Conservation (phyloP, 2,888 invertebrate species). For the Aproaerema taeniolella region DNA sequence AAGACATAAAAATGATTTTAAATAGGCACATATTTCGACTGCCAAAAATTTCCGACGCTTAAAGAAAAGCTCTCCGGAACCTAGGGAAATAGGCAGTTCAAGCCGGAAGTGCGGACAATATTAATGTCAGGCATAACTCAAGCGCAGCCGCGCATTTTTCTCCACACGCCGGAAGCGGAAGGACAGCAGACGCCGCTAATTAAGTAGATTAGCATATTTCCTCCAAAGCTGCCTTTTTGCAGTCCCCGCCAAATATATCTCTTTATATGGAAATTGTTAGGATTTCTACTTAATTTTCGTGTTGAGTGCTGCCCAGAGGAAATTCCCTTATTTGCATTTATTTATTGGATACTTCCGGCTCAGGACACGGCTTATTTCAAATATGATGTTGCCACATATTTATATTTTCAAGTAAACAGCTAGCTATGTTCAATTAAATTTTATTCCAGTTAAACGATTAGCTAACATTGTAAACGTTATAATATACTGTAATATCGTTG, state of each 20-base stretch:
- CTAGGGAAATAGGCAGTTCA: constrained; percentile 57
- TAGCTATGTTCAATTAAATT: no score
- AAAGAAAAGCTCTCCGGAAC: constrained; percentile 37
- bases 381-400: no score
- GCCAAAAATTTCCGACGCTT: constrained; percentile 26
- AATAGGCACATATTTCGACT: no score
- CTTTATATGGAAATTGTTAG: constrained; percentile 34
- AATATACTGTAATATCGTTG: no score
- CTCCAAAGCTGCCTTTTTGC: constrained; percentile 46
- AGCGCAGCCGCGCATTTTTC: constrained; percentile 61
- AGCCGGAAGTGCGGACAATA: constrained; percentile 64
- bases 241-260: constrained; percentile 33
- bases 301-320: constrained; percentile 31
- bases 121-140: constrained; percentile 69
- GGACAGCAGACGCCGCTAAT: constrained; percentile 64
- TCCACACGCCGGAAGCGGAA: constrained; percentile 48
- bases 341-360: no score
- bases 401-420: no score
- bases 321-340: constrained; percentile 43
- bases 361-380: no score
- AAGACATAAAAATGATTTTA: no score
- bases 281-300: constrained; percentile 45
- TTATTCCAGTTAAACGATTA: no score
- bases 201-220: constrained; percentile 72
- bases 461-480: no score